Evolutionary conservation across 2,888 invertebrate species (phyloP), one percentile per base, ranked within the genome.

Genomic region (Noctua comes): DNA sequence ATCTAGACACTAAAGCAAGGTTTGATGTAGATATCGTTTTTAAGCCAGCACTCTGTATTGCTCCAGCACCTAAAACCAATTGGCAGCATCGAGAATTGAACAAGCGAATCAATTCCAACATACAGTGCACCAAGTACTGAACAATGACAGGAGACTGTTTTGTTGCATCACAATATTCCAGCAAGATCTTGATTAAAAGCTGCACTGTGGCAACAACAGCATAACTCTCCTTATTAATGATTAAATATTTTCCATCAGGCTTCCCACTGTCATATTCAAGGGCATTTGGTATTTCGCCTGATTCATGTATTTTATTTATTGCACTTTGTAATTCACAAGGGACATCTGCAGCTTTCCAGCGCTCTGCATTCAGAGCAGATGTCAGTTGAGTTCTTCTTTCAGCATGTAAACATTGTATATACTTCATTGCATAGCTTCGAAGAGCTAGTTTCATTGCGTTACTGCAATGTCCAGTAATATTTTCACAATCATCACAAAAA

Each of bases 21-120:
- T 99, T 99, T 57, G 98, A 98, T 90, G 99, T 99, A 8, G 99
- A 99, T 86, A 99, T 99, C 46, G 99, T 99, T 95, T 99, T 99
- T 75, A 99, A 96, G 10, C 99, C 99, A 59, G 99, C 99, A 85
- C 99, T 98, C 91, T 99, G 98, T 92, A 99, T 97, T 11, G 99
- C 99, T 66, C 99, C 99, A 64, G 99, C 99, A 66, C 99, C 99
- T 76, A 99, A 97, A 76, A 99, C 99, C 88, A 99, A 97, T 94
- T 99, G 99, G 95, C 99, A 99, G 90, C 98, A 98, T 79, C 98
- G 97, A 10, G 98, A 98, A 95, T 99, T 99, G 91, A 98, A 99
- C 88, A 98, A 98, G 91, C 99, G 97, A 85, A 99, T 96, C 74
- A 99, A 96, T 94, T 99, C 99, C n/a, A 99, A 97, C 89, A 99